Evolutionary conservation across 2,888 invertebrate species (phyloP).

Genomic region (Spodoptera picta): DNA sequence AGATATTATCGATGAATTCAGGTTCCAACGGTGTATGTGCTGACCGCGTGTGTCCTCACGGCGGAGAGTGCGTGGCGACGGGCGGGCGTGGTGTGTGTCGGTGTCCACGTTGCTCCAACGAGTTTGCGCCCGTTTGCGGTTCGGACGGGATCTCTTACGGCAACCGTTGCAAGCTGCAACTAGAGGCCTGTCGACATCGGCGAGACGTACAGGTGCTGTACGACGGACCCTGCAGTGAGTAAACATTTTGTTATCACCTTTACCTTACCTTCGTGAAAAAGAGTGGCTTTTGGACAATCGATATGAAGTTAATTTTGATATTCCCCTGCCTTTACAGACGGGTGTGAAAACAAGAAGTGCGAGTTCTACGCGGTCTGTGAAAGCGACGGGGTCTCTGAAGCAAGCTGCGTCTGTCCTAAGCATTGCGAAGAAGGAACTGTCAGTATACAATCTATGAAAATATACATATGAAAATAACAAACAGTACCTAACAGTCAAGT

Average conservation of each 20-base stretch:
- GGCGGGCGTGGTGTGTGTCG: conserved; percentile 94
- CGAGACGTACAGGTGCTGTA: conserved; percentile 93
- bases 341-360: conserved; percentile 94
- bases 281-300: too few relatives aligned
- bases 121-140: conserved; percentile 95
- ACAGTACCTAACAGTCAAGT: too few relatives aligned
- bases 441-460: conserved; percentile 58
- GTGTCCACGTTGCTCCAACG: conserved; percentile 94
- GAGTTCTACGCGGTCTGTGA: conserved; percentile 94
- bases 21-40: conserved; percentile 91
- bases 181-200: conserved; percentile 93
- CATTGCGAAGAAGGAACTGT: conserved; percentile 88
- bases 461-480: too few relatives aligned
- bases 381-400: conserved; percentile 88
- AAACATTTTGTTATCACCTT: too few relatives aligned
- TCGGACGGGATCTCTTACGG: conserved; percentile 95
- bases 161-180: conserved; percentile 94
- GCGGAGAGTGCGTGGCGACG: conserved; percentile 90
- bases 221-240: conserved; percentile 96
- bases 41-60: conserved; percentile 92
- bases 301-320: not conserved
- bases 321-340: conserved; percentile 85
- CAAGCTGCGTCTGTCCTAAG: conserved; percentile 90
- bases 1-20: conserved; percentile 58
- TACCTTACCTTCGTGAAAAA: too few relatives aligned